A percentile compares a stretch with the other conserved stretches of the same genome.
These are phyloP conservation scores for Drosophila funebris DNA, from an alignment of 1,140 invertebrate species.

Conservation along the genomic window DNA sequence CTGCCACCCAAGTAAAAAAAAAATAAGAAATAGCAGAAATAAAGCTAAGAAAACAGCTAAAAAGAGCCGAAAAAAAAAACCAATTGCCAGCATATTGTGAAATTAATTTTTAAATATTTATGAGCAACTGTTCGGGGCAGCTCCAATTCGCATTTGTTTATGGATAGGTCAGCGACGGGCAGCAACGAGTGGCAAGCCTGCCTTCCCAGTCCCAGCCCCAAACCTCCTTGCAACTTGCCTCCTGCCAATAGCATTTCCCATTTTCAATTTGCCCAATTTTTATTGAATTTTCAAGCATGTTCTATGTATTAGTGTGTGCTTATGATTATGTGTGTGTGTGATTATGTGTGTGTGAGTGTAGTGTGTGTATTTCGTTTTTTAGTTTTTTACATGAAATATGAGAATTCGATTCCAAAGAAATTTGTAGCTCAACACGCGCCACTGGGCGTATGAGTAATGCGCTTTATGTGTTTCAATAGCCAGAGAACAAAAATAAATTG, in stretches of 20 bases:
- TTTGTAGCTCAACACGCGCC: constrained; percentile 48
- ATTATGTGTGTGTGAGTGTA: constrained; percentile 11
- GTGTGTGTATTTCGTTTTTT: constrained; percentile 39
- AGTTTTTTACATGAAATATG: constrained; percentile 63
- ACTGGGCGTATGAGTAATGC: constrained; percentile 76
- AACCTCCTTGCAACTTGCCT: background rate
- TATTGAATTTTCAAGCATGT: constrained; percentile 67
- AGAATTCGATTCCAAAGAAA: constrained; percentile 36
- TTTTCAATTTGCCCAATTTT: constrained; percentile 50
- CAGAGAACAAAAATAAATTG: constrained; percentile 1
- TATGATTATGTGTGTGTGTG: constrained; percentile 5
- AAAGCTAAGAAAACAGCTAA: background rate
- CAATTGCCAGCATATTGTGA: constrained; percentile 66
- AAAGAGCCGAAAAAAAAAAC: constrained; percentile 3
- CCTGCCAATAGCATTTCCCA: constrained; percentile 3
- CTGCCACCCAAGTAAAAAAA: background rate
- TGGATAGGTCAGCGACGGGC: constrained; percentile 22
- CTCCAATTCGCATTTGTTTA: constrained; percentile 58
- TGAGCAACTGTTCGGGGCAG: constrained; percentile 49
- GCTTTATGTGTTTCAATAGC: constrained; percentile 50
- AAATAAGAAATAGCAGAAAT: too few species aligned
- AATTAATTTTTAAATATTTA: constrained; percentile 83
- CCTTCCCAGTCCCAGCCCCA: background rate
- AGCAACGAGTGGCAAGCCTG: background rate
- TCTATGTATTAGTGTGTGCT: constrained; percentile 21